phyloP scores from a whole-genome alignment of 2,888 invertebrate species.

The Clostera curtula region DNA sequence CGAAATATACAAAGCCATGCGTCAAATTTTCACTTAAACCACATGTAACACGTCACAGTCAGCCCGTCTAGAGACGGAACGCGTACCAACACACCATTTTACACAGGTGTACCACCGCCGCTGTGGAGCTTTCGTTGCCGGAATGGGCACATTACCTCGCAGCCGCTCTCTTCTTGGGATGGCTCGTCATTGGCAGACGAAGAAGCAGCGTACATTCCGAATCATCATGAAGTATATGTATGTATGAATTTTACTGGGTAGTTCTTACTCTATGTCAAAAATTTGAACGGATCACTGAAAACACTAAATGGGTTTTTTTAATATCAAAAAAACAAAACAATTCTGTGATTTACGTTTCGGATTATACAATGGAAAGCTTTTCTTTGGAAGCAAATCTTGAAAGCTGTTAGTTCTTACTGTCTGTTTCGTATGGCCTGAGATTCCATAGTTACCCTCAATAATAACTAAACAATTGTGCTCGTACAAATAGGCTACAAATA shows the following conservation, averaged over 20 bases:
- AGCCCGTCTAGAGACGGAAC: conserved; percentile 23
- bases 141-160: conserved; percentile 66
- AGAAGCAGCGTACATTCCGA: conserved; percentile 44
- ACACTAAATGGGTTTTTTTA: too few relatives aligned
- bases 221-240: conserved; percentile 46
- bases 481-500: too few relatives aligned
- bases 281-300: too few relatives aligned
- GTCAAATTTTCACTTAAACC: conserved; percentile 25
- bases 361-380: too few relatives aligned
- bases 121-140: conserved; percentile 61
- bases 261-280: too few relatives aligned
- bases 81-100: conserved; percentile 18
- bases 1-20: background rate
- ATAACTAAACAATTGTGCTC: too few relatives aligned
- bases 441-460: too few relatives aligned
- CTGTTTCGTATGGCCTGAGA: too few relatives aligned
- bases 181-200: conserved; percentile 54
- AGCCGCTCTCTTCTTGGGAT: conserved; percentile 56
- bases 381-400: too few relatives aligned
- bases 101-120: conserved; percentile 64
- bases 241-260: conserved; percentile 25
- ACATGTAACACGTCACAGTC: conserved; percentile 28
- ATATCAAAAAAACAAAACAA: too few relatives aligned
- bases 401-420: too few relatives aligned
- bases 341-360: too few relatives aligned